Evolutionary conservation across 2,888 invertebrate species (phyloP).

Genomic region (Tenthredo distinguenda): DNA sequence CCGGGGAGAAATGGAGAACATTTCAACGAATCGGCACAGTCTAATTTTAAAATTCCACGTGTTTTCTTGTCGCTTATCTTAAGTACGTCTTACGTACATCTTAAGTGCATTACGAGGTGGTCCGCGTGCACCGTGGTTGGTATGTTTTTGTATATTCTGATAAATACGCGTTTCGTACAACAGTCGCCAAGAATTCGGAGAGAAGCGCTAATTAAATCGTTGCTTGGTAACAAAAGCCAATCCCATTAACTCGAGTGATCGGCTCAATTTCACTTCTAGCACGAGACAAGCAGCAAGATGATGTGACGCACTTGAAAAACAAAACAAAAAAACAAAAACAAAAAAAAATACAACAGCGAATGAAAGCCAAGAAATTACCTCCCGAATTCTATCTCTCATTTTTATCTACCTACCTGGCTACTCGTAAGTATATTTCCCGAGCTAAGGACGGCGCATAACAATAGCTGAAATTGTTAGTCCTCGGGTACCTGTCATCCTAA

Average conservation of each 20-base stretch:
- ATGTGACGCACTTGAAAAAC: neutral
- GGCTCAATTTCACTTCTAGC: neutral
- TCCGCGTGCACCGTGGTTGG: conserved; percentile 1
- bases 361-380: neutral
- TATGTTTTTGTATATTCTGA: neutral
- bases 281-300: neutral
- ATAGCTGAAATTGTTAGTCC: conserved; percentile 32
- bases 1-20: conserved; percentile 41
- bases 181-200: conserved; percentile 4
- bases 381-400: conserved; percentile 1
- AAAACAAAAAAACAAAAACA: neutral
- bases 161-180: neutral
- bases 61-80: conserved; percentile 45
- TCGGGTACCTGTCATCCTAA: conserved; percentile 17
- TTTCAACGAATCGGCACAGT: conserved; percentile 45
- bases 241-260: neutral
- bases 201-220: conserved; percentile 16
- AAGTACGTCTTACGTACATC: conserved; percentile 47
- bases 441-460: conserved; percentile 1
- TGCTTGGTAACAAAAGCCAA: neutral
- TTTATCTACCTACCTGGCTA: neutral
- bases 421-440: conserved; percentile 1
- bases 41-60: conserved; percentile 49
- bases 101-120: conserved; percentile 50
- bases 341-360: neutral